These are phyloP conservation scores for Pseudorectes ferrugineus DNA, from an alignment of 2,113 vertebrate genomes.

Conservation along the genomic window DNA sequence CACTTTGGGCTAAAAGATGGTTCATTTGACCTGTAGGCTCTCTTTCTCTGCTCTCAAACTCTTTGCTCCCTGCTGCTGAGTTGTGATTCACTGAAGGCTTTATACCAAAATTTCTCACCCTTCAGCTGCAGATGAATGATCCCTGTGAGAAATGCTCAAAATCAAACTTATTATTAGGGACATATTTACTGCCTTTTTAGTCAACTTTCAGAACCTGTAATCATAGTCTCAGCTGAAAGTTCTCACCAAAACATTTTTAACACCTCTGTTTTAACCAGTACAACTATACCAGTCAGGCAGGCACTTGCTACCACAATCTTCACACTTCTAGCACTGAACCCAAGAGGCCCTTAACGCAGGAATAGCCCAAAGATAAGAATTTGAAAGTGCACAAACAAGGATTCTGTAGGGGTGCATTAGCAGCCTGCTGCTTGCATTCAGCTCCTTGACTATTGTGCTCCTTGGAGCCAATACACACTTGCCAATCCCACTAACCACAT, in stretches of 20 bases:
- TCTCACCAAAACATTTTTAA: neutral
- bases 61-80: neutral
- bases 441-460: neutral
- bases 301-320: neutral
- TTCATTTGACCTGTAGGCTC: accelerated
- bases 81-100: neutral
- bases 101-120: neutral
- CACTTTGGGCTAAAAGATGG: neutral
- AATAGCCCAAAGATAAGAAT: neutral
- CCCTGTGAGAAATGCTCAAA: neutral
- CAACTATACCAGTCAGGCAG: neutral
- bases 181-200: neutral
- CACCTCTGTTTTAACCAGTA: neutral
- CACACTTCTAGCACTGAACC: neutral
- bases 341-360: neutral
- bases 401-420: neutral
- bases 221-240: neutral
- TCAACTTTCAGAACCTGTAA: neutral
- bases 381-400: neutral
- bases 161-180: neutral
- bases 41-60: neutral
- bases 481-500: neutral
- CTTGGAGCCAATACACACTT: neutral
- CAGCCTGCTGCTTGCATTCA: neutral
- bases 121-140: neutral